A percentile compares a stretch with the other conserved stretches of the same genome.
Conservation (phyloP, 2,888 invertebrate genomes). For the Pachydiplax longipennis region DNA sequence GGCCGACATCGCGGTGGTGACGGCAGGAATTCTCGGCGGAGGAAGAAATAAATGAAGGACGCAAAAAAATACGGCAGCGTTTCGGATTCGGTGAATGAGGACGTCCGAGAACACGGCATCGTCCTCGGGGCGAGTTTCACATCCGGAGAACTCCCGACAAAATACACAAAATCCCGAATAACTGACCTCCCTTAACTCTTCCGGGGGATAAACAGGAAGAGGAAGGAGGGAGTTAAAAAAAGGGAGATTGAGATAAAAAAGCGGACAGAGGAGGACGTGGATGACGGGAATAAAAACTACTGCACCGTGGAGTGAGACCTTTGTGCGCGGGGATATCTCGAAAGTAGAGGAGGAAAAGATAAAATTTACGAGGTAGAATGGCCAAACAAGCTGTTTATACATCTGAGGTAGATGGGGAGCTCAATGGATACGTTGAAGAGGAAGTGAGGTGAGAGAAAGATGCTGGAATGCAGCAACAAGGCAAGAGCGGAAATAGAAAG, state of each 20-base stretch:
- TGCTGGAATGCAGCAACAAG: neutral
- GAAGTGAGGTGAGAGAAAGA: neutral
- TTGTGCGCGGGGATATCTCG: neutral
- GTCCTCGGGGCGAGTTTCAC: neutral
- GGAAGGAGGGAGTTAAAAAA: neutral
- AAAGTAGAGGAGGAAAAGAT: neutral
- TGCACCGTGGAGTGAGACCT: too few species aligned
- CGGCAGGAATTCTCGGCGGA: neutral
- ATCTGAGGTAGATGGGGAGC: neutral
- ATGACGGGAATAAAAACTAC: too few species aligned
- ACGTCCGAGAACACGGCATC: neutral
- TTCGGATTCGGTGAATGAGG: neutral
- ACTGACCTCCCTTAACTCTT: neutral
- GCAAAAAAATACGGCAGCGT: neutral
- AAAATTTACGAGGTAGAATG: neutral
- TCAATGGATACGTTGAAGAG: neutral
- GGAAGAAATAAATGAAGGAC: neutral
- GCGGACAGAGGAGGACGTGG: too few species aligned
- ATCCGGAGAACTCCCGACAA: neutral
- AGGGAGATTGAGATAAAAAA: too few species aligned
- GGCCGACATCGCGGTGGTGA: neutral
- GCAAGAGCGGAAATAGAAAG: neutral
- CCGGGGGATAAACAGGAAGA: neutral
- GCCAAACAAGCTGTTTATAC: neutral
- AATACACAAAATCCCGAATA: neutral